Evolutionary conservation across 2,888 invertebrate species (phyloP).

Genomic region (Pollenia amentaria): DNA sequence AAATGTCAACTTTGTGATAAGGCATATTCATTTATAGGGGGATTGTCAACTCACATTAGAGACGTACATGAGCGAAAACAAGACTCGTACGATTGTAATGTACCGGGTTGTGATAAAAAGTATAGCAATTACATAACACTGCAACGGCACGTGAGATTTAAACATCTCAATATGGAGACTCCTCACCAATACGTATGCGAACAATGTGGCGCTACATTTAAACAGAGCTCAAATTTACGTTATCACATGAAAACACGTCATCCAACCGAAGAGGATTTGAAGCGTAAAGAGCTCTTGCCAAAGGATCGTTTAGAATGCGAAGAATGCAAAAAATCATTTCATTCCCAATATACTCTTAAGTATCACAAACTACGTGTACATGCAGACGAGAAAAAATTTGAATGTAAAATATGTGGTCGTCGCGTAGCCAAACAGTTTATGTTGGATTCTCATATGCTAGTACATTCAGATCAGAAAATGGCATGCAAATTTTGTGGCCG

Average conservation of each 20-base stretch:
- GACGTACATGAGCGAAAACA: constrained; percentile 79
- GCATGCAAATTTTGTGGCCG: constrained; percentile 81
- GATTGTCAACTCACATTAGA: constrained; percentile 81
- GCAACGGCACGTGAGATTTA: constrained; percentile 81
- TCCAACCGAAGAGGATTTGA: constrained; percentile 79
- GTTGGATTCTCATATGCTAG: constrained; percentile 81
- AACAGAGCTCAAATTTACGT: constrained; percentile 82
- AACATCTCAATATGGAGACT: constrained; percentile 76
- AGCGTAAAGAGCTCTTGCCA: constrained; percentile 73
- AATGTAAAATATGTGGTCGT: constrained; percentile 80
- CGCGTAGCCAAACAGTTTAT: constrained; percentile 81
- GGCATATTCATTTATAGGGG: constrained; percentile 81
- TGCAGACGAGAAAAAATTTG: constrained; percentile 77
- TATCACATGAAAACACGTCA: constrained; percentile 82
- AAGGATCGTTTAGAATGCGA: constrained; percentile 78
- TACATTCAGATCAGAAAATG: constrained; percentile 80
- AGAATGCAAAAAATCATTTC: constrained; percentile 80
- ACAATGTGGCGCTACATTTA: constrained; percentile 82
- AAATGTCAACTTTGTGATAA: constrained; percentile 82
- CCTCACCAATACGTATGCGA: constrained; percentile 81
- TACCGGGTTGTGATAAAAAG: constrained; percentile 79
- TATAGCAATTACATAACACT: constrained; percentile 82
- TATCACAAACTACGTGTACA: constrained; percentile 81
- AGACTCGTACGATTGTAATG: constrained; percentile 79
- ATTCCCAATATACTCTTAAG: constrained; percentile 80